These are phyloP conservation scores for Cladorhizidae sp. DNA, from an alignment of 37 sponge, comb jelly and placozoan genomes.

Conservation along the genomic window DNA sequence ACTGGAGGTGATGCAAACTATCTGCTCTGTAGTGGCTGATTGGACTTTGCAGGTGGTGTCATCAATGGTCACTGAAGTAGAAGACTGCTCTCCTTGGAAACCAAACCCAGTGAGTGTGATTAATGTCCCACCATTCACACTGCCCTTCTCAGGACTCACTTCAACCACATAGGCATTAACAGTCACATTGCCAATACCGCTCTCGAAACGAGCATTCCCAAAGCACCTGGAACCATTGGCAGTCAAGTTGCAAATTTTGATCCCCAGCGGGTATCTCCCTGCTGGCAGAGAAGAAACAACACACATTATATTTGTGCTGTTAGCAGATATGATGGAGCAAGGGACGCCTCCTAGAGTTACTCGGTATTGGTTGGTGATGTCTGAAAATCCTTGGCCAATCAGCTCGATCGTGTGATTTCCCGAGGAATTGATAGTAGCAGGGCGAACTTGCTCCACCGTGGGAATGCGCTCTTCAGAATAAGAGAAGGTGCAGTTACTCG, in stretches of 20 bases:
- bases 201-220: not conserved
- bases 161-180: constrained; percentile 18
- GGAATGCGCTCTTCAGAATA: constrained; percentile 42
- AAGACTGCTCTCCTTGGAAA: constrained; percentile 34
- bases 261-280: constrained; percentile 14
- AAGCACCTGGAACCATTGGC: not conserved
- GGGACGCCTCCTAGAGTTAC: constrained; percentile 10
- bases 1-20: constrained; percentile 66
- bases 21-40: constrained; percentile 29
- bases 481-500: constrained; percentile 11
- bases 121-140: constrained; percentile 76
- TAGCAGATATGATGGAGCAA: not conserved
- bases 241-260: not conserved
- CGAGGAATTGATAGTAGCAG: not conserved
- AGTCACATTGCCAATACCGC: constrained; percentile 4
- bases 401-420: not conserved
- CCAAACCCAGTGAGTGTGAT: constrained; percentile 85
- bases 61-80: constrained; percentile 62
- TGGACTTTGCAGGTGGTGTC: constrained; percentile 56
- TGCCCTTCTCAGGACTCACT: constrained; percentile 73
- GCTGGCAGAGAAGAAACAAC: constrained; percentile 33
- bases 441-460: not conserved
- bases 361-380: not conserved
- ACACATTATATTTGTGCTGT: not conserved
- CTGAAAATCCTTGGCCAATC: constrained; percentile 21